A percentile compares a stretch with the other conserved stretches of the same genome.
Conservation (phyloP, 2,797 vertebrate genomes). For the Pipistrellus nathusii region DNA sequence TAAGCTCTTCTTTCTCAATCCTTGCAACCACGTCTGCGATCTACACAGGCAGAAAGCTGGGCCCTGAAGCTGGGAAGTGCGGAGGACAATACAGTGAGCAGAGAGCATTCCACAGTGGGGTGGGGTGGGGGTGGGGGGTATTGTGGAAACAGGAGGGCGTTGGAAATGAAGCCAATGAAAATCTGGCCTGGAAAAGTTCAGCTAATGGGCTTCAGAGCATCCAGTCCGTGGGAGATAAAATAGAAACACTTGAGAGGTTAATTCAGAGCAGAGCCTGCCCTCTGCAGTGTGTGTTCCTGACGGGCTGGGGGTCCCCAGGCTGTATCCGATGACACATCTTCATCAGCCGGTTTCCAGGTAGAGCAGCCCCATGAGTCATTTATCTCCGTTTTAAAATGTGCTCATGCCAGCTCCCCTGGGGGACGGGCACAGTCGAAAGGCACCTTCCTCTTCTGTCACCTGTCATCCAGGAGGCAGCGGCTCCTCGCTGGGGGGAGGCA, state of each 20-base stretch:
- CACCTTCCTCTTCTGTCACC: background rate
- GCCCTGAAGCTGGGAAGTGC: background rate
- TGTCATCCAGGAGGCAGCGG: background rate
- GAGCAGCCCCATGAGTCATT: background rate
- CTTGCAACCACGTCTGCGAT: background rate
- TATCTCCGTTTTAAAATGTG: background rate
- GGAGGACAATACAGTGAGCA: background rate
- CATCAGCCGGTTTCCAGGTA: background rate
- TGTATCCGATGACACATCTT: background rate
- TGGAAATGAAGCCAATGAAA: slow-evolving; percentile 30
- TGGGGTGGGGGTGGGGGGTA: background rate
- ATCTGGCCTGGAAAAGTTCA: background rate
- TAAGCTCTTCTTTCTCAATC: background rate
- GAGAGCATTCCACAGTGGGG: background rate
- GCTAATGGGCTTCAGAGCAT: slow-evolving; percentile 19
- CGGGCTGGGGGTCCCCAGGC: background rate
- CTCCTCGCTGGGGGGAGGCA: background rate
- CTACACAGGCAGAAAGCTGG: background rate
- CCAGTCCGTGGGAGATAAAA: slow-evolving; percentile 20
- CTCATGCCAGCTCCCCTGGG: background rate
- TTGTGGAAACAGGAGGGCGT: background rate
- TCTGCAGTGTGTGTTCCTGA: background rate
- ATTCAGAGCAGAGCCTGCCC: background rate
- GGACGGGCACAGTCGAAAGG: background rate
- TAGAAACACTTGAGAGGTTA: slow-evolving; percentile 11